phyloP scores from a whole-genome alignment of 2,797 vertebrate genomes.

The Naso thynnoides region DNA sequence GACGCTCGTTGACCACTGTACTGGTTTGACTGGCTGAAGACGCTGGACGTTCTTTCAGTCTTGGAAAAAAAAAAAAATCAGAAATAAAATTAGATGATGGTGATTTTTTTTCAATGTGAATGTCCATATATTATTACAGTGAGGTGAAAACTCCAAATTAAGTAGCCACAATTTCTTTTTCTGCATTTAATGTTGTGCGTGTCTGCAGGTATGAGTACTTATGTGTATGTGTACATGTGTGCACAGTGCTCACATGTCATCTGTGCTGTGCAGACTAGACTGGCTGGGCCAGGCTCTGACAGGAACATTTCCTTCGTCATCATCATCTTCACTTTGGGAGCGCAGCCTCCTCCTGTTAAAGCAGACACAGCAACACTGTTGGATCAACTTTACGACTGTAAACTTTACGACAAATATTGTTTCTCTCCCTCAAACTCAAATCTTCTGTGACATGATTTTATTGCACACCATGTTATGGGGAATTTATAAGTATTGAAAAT shows the following conservation, averaged over 20 bases:
- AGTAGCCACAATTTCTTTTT: neutral
- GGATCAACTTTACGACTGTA: slow-evolving; percentile 2
- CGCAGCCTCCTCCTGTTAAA: slow-evolving; percentile 75
- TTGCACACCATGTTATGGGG: neutral
- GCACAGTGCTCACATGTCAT: slow-evolving; percentile 78
- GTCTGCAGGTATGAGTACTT: neutral
- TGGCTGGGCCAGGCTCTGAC: slow-evolving; percentile 84
- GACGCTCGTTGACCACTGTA: slow-evolving; percentile 86
- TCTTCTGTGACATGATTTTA: neutral
- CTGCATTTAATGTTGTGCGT: neutral
- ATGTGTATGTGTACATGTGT: neutral
- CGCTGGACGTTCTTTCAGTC: slow-evolving; percentile 83
- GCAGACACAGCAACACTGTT: slow-evolving; percentile 20
- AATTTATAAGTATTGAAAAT: too few species aligned
- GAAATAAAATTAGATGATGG: neutral
- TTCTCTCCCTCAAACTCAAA: neutral
- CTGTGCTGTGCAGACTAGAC: slow-evolving; percentile 81
- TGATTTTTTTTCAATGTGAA: neutral
- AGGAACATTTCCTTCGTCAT: slow-evolving; percentile 78
- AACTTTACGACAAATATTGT: neutral
- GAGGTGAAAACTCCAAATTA: too few species aligned
- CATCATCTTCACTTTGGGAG: slow-evolving; percentile 85
- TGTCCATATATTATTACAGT: neutral
- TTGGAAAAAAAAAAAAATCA: slow-evolving; percentile 39
- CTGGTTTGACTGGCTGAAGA: slow-evolving; percentile 92